Evolutionary conservation across 2,113 vertebrate species (phyloP).

Genomic region (Numida meleagris): DNA sequence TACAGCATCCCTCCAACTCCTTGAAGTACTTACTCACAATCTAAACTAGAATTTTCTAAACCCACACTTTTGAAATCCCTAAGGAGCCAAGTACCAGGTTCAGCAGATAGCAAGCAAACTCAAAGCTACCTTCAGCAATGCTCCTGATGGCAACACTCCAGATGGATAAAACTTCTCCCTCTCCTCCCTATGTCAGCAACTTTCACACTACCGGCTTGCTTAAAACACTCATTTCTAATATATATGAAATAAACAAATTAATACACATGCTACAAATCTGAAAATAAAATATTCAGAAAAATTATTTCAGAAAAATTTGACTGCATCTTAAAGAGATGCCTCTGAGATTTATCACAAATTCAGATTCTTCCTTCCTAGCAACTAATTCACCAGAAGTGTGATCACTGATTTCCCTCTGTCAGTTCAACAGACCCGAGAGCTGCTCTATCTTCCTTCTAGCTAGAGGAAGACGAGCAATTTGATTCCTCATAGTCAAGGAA

Average conservation of each 20-base stretch:
- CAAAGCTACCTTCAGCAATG: slow-evolving; percentile 4
- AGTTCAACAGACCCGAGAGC: neutral
- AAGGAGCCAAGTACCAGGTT: neutral
- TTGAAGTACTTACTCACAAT: slow-evolving; percentile 1
- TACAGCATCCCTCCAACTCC: neutral
- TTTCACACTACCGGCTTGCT: neutral
- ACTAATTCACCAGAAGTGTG: neutral
- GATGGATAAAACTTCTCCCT: slow-evolving; percentile 36
- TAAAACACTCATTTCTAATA: neutral
- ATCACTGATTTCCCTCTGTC: neutral
- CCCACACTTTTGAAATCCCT: neutral
- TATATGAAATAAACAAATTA: neutral
- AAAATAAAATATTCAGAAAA: neutral
- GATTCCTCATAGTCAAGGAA: neutral
- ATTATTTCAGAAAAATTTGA: neutral
- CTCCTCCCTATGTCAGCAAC: neutral
- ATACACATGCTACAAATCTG: neutral
- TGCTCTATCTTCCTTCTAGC: neutral
- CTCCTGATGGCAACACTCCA: neutral
- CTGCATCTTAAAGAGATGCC: neutral
- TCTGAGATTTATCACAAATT: neutral
- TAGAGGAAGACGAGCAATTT: neutral
- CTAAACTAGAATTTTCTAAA: slow-evolving; percentile 4
- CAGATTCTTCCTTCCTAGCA: neutral
- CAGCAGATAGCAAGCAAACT: slow-evolving; percentile 5